Conservation (phyloP, 2,797 vertebrate genomes). For the Rousettus madagascariensis region DNA sequence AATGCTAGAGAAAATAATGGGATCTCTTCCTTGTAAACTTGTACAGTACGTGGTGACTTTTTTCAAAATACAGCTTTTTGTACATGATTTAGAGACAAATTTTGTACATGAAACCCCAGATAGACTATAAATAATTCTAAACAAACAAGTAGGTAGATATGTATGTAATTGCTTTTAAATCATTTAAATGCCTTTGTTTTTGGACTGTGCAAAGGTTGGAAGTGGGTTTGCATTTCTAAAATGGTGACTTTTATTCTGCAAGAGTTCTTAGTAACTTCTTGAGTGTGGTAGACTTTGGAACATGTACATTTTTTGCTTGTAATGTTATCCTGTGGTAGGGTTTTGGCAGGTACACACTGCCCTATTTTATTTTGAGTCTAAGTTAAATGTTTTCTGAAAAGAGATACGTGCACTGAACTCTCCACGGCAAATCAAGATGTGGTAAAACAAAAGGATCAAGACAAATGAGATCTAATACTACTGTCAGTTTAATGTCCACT, state of each 20-base stretch:
- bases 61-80: conserved; percentile 96
- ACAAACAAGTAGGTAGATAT: conserved; percentile 85
- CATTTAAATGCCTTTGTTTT: conserved; percentile 86
- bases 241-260: conserved; percentile 89
- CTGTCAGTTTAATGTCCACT: conserved; percentile 94
- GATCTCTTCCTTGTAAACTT: conserved; percentile 96
- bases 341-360: conserved; percentile 87
- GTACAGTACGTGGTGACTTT: conserved; percentile 96
- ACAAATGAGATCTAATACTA: conserved; percentile 89
- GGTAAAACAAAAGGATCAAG: conserved; percentile 86
- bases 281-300: conserved; percentile 90
- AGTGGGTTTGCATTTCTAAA: conserved; percentile 89
- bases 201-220: conserved; percentile 89
- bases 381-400: conserved; percentile 91
- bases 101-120: conserved; percentile 92
- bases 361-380: conserved; percentile 92
- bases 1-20: conserved; percentile 88
- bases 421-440: conserved; percentile 95
- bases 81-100: conserved; percentile 92
- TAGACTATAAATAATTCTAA: conserved; percentile 89
- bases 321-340: conserved; percentile 90
- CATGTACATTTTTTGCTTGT: conserved; percentile 87
- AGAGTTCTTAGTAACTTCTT: conserved; percentile 90
- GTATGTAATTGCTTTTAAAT: conserved; percentile 87
- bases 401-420: conserved; percentile 94